These are phyloP conservation scores for Patagioenas fasciata DNA, from an alignment of 2,113 vertebrate genomes.

Conservation along the genomic window DNA sequence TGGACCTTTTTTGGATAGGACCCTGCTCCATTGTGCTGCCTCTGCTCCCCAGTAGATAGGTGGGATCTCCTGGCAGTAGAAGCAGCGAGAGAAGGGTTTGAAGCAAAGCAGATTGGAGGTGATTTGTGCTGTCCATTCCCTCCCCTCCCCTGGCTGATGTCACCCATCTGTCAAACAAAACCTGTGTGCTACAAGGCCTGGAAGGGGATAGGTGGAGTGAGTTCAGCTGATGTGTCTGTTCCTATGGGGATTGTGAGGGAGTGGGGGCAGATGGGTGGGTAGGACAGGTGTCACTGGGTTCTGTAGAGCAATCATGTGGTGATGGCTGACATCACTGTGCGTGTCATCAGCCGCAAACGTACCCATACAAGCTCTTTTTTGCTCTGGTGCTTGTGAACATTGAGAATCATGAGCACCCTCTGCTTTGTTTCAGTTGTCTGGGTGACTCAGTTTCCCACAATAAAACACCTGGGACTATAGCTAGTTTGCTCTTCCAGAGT, in stretches of 20 bases:
- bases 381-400: neutral
- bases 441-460: neutral
- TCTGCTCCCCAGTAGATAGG: neutral
- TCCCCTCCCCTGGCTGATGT: neutral
- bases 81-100: neutral
- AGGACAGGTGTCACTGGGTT: rapidly evolving
- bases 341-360: neutral
- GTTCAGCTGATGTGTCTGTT: neutral
- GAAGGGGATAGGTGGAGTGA: neutral
- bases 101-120: neutral
- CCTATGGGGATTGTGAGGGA: neutral
- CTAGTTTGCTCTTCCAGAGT: neutral
- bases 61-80: neutral
- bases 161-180: neutral
- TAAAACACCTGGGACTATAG: neutral
- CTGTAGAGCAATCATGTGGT: neutral
- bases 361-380: neutral
- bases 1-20: neutral
- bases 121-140: neutral
- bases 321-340: too few relatives aligned
- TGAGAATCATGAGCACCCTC: neutral
- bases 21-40: neutral
- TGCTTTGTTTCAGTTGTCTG: neutral
- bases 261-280: neutral
- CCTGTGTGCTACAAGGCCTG: neutral